Percentiles rank a stretch among this genome's conserved stretches.
phyloP scores from a whole-genome alignment of 2,888 invertebrate genomes.

The Synanthedon formicaeformis region DNA sequence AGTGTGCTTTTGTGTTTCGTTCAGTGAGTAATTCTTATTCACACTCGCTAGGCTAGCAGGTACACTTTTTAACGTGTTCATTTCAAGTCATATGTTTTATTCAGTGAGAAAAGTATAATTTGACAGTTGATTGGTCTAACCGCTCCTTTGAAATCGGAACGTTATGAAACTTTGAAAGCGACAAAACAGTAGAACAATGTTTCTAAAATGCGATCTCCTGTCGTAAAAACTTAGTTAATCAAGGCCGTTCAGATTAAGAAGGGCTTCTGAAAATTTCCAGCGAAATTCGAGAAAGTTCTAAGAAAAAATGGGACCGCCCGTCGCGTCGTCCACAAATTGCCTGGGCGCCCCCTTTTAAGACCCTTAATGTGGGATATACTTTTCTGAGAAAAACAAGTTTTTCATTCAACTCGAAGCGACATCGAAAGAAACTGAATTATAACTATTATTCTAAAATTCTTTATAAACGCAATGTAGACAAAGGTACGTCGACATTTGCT shows the following conservation, averaged over 20 bases:
- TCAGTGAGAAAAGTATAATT: too few relatives aligned
- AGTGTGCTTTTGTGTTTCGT: too few relatives aligned
- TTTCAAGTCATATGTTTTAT: too few relatives aligned
- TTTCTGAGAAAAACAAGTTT: not conserved
- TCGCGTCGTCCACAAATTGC: constrained; percentile 1
- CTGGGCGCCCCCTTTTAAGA: not conserved
- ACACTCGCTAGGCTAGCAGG: too few relatives aligned
- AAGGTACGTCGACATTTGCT: too few relatives aligned
- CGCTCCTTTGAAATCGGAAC: too few relatives aligned
- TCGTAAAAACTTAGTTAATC: constrained; percentile 5
- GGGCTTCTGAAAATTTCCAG: not conserved
- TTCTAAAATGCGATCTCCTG: not conserved
- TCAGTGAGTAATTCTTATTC: too few relatives aligned
- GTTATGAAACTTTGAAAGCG: too few relatives aligned
- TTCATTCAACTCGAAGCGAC: not conserved
- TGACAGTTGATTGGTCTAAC: too few relatives aligned
- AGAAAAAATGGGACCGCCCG: not conserved
- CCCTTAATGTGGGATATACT: not conserved
- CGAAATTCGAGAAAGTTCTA: not conserved
- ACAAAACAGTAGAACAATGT: too few relatives aligned
- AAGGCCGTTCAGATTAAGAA: constrained; percentile 1
- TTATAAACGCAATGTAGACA: not conserved
- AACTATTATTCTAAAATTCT: not conserved
- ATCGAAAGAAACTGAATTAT: not conserved
- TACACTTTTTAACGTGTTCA: too few relatives aligned